A percentile compares a stretch with the other conserved stretches of the same genome.
These are phyloP conservation scores for Lasioglossum lativentre DNA, from an alignment of 2,888 invertebrate species.

Conservation along the genomic window DNA sequence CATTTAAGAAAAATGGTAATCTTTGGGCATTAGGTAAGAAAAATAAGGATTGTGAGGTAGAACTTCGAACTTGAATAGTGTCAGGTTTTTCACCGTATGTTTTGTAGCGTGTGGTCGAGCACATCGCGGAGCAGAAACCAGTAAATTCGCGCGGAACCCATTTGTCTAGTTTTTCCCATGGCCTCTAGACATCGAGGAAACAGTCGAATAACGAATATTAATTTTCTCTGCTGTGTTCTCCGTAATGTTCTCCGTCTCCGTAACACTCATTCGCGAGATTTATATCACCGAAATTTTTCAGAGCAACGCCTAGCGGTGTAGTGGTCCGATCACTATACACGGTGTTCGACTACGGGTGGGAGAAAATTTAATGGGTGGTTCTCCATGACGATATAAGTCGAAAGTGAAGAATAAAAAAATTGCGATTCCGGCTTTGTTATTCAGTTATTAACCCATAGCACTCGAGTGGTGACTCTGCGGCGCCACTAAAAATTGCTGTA, in stretches of 20 bases:
- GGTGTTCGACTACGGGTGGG: too few relatives aligned
- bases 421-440: too few relatives aligned
- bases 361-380: too few relatives aligned
- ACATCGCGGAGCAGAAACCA: not conserved
- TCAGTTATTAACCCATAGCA: too few relatives aligned
- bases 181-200: not conserved
- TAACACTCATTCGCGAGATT: not conserved
- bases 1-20: too few relatives aligned
- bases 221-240: not conserved
- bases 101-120: not conserved
- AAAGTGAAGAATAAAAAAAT: too few relatives aligned
- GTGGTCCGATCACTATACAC: too few relatives aligned
- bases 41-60: too few relatives aligned
- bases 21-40: too few relatives aligned
- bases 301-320: not conserved
- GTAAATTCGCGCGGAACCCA: not conserved
- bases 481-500: too few relatives aligned
- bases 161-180: not conserved
- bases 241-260: not conserved
- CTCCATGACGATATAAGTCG: too few relatives aligned
- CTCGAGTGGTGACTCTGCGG: too few relatives aligned
- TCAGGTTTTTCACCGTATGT: not conserved
- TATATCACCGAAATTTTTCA: not conserved
- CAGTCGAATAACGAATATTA: not conserved
- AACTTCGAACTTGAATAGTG: not conserved